Evolutionary conservation across 2,113 vertebrate species (phyloP).

Genomic region (Tachysurus fulvidraco): DNA sequence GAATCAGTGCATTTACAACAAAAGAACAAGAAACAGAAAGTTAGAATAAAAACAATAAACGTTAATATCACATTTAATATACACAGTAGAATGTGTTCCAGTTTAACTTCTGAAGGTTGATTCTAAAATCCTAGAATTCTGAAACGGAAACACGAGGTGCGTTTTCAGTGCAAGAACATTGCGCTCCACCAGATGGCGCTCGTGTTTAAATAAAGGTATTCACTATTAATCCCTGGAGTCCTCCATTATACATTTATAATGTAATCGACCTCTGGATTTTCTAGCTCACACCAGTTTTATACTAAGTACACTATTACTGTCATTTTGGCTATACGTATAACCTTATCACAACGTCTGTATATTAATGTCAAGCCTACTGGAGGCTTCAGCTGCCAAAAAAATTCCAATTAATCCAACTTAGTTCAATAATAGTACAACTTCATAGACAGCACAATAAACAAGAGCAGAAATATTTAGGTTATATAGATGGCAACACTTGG

Average conservation of each 20-base stretch:
- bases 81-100: neutral
- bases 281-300: neutral
- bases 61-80: too few species aligned
- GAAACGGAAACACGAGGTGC: neutral
- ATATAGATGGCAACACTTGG: neutral
- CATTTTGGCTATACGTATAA: neutral
- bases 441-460: neutral
- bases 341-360: neutral
- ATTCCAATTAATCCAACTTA: neutral
- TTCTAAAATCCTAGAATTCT: neutral
- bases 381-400: neutral
- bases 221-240: neutral
- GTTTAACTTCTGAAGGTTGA: neutral
- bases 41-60: too few species aligned
- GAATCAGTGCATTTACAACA: too few species aligned
- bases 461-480: neutral
- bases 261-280: neutral
- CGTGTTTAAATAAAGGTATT: neutral
- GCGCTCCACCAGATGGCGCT: neutral
- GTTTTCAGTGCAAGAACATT: neutral
- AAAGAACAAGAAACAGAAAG: too few species aligned
- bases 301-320: neutral
- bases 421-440: neutral
- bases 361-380: neutral
- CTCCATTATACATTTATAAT: neutral